These are phyloP conservation scores for Sebastes steindachneri DNA, from an alignment of 2,797 vertebrate genomes.

Conservation along the genomic window DNA sequence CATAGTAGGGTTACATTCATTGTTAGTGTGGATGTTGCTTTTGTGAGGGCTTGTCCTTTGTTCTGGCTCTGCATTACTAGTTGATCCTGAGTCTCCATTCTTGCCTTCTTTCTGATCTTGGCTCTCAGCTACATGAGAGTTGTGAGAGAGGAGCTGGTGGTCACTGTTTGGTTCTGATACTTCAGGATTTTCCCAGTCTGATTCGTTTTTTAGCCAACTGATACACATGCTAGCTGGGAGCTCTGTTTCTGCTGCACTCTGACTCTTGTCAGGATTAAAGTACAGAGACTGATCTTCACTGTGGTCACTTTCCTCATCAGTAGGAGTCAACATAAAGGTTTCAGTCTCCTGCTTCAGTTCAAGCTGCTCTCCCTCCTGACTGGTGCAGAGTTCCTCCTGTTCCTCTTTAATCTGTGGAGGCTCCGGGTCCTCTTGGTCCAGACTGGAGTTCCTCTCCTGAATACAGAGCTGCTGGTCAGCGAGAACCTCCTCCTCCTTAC, in stretches of 20 bases:
- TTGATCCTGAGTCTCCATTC: not conserved
- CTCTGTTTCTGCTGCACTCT: not conserved
- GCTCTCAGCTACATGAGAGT: not conserved
- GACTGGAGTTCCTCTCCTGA: not conserved
- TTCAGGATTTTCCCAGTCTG: not conserved
- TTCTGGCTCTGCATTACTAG: not conserved
- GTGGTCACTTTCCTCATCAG: not conserved
- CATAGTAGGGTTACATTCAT: not conserved
- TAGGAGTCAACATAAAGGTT: not conserved
- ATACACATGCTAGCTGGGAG: no score
- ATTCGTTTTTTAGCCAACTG: no score
- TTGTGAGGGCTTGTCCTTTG: not conserved
- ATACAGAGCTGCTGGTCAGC: no score
- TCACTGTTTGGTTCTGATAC: not conserved
- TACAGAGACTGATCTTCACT: not conserved
- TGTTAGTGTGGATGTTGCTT: not conserved
- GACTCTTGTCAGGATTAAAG: not conserved
- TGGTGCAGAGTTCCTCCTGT: not conserved
- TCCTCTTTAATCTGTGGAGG: not conserved
- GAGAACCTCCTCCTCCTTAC: not conserved
- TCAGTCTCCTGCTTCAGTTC: not conserved
- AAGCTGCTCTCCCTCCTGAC: not conserved
- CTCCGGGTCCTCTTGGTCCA: not conserved
- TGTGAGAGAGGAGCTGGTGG: not conserved
- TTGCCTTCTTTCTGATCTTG: not conserved